phyloP scores from a whole-genome alignment of 2,888 invertebrate species.

The Melieria crassipennis region DNA sequence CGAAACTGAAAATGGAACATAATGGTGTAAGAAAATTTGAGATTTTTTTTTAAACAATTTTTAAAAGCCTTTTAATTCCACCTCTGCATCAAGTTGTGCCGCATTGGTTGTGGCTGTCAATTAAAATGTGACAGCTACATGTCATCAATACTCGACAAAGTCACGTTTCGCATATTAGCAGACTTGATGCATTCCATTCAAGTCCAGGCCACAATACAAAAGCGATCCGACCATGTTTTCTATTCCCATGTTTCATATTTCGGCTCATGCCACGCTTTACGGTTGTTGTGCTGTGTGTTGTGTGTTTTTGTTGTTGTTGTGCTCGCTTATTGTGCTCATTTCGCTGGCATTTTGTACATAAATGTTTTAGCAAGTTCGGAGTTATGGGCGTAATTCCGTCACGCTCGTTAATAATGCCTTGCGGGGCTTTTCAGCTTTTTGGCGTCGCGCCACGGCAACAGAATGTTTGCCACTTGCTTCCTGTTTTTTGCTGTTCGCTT shows the following conservation, averaged over 20 bases:
- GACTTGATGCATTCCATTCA: no score
- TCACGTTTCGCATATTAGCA: constrained; percentile 40
- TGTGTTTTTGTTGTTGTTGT: constrained; percentile 17
- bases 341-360: not conserved
- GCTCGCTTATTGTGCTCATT: no score
- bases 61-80: no score
- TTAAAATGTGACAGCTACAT: constrained; percentile 43
- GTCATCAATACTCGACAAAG: constrained; percentile 12
- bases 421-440: constrained; percentile 50
- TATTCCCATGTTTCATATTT: no score
- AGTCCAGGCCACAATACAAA: no score
- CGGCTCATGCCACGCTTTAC: constrained; percentile 1
- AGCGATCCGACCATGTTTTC: no score
- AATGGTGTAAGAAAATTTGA: constrained; percentile 67
- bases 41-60: no score
- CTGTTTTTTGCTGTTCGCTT: constrained; percentile 36
- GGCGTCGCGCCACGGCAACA: constrained; percentile 41
- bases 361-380: constrained; percentile 14
- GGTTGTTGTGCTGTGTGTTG: constrained; percentile 31
- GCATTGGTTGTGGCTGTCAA: constrained; percentile 42
- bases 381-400: constrained; percentile 49
- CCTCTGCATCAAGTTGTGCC: constrained; percentile 2
- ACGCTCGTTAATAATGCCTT: constrained; percentile 65
- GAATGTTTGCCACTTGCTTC: constrained; percentile 48
- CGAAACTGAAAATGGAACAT: constrained; percentile 83